Conservation (phyloP, 2,888 invertebrate genomes). For the Epirrita christyi region DNA sequence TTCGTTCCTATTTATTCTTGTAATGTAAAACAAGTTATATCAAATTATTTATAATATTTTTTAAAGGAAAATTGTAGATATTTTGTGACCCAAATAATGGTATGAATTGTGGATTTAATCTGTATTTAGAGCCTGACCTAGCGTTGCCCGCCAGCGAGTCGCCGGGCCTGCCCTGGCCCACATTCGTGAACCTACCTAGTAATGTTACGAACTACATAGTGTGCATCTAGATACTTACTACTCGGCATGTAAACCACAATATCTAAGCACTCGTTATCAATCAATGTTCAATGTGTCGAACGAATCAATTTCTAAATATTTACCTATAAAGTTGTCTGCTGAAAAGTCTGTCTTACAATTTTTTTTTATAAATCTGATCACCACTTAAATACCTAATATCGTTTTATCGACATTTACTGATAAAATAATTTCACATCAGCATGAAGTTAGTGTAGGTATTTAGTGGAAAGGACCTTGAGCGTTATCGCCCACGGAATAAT, state of each 20-base stretch:
- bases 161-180: slow-evolving; percentile 50
- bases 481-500: slow-evolving; percentile 67
- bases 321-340: background rate
- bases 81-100: slow-evolving; percentile 45
- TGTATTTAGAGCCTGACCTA: slow-evolving; percentile 36
- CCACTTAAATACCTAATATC: too few species aligned
- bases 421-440: slow-evolving; percentile 52
- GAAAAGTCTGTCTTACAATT: background rate
- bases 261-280: slow-evolving; percentile 3
- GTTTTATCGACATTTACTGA: slow-evolving; percentile 47
- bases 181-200: slow-evolving; percentile 42
- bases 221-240: slow-evolving; percentile 23
- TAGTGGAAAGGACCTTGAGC: slow-evolving; percentile 65
- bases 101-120: slow-evolving; percentile 24
- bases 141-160: slow-evolving; percentile 43
- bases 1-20: slow-evolving; percentile 24
- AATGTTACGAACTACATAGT: slow-evolving; percentile 21
- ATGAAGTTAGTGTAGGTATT: slow-evolving; percentile 46
- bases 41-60: background rate
- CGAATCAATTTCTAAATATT: background rate
- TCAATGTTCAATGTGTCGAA: slow-evolving; percentile 1
- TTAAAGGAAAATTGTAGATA: background rate
- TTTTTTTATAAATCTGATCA: slow-evolving; percentile 10
- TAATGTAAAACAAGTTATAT: slow-evolving; percentile 11
- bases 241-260: background rate